Evolutionary conservation across 2,797 vertebrate species (phyloP).

Genomic region (Enteromius argenteus): DNA sequence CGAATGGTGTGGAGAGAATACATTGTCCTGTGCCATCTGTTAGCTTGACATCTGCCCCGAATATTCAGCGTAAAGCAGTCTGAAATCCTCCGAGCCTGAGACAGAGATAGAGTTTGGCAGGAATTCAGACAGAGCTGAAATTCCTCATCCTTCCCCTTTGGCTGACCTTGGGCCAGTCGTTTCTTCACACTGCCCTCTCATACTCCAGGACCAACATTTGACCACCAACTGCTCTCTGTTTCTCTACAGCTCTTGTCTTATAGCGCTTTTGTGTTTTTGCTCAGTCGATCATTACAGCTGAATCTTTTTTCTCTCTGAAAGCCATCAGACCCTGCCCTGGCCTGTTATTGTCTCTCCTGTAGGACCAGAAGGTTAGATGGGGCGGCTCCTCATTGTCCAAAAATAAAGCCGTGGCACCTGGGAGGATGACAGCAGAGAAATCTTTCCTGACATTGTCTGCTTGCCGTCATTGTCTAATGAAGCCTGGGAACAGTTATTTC

Average conservation of each 20-base stretch:
- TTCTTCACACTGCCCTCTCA: slow-evolving; percentile 28
- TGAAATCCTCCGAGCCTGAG: slow-evolving; percentile 38
- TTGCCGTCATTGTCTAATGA: slow-evolving; percentile 63
- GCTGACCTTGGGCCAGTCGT: slow-evolving; percentile 40
- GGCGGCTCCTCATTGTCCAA: slow-evolving; percentile 65
- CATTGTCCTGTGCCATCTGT: slow-evolving; percentile 29
- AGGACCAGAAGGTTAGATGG: slow-evolving; percentile 67
- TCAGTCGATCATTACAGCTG: slow-evolving; percentile 68
- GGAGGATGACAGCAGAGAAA: slow-evolving; percentile 62
- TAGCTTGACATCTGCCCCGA: slow-evolving; percentile 53
- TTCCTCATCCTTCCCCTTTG: slow-evolving; percentile 51
- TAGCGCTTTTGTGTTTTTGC: slow-evolving; percentile 59
- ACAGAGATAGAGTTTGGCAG: slow-evolving; percentile 43
- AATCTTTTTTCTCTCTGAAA: slow-evolving; percentile 66
- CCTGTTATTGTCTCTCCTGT: slow-evolving; percentile 69
- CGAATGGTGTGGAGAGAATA: slow-evolving; percentile 3
- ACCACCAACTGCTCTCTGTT: slow-evolving; percentile 31
- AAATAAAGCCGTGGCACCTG: slow-evolving; percentile 64
- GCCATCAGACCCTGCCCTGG: slow-evolving; percentile 64
- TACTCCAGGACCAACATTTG: slow-evolving; percentile 15
- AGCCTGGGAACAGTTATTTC: slow-evolving; percentile 50
- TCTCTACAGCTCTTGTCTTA: slow-evolving; percentile 39
- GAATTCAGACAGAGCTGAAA: slow-evolving; percentile 52
- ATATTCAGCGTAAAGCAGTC: slow-evolving; percentile 43
- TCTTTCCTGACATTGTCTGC: slow-evolving; percentile 49